These are phyloP conservation scores for Pachydiplax longipennis DNA, from an alignment of 2,888 invertebrate genomes.

Conservation along the genomic window DNA sequence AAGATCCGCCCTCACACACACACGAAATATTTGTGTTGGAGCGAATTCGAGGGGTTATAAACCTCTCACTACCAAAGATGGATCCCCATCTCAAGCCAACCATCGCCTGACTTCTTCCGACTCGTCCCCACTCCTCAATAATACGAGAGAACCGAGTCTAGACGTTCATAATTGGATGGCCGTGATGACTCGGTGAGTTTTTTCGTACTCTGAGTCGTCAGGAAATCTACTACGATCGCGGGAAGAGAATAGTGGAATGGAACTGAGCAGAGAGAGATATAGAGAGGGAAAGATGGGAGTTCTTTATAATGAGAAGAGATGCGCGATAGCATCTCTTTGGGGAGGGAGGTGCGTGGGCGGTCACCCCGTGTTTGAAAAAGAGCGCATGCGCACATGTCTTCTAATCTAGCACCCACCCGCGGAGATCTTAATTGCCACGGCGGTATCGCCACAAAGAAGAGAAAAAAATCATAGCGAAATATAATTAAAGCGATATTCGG, in stretches of 20 bases:
- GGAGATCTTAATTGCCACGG: constrained; percentile 21
- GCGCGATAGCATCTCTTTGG: not conserved
- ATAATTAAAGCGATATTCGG: not conserved
- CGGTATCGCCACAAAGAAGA: not conserved
- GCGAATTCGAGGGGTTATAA: not conserved
- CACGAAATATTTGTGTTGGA: not conserved
- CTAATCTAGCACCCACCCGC: constrained; percentile 32
- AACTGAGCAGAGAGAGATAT: not conserved
- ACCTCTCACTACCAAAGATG: not conserved
- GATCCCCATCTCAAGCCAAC: not conserved
- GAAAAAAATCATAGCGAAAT: not conserved
- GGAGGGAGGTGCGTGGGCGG: constrained; percentile 6
- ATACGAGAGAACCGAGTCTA: not conserved
- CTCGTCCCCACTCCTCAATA: not conserved
- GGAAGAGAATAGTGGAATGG: not conserved
- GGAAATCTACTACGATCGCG: not conserved
- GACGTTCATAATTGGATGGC: constrained; percentile 34
- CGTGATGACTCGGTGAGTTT: constrained; percentile 16
- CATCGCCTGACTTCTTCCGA: not conserved
- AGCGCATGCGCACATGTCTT: constrained; percentile 9
- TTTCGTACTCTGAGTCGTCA: not conserved
- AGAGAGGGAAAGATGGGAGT: not conserved
- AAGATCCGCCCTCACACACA: too few relatives aligned
- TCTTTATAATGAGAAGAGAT: constrained; percentile 7
- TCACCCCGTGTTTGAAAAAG: not conserved